phyloP scores from a whole-genome alignment of 2,113 vertebrate genomes.

The Prinia subflava region DNA sequence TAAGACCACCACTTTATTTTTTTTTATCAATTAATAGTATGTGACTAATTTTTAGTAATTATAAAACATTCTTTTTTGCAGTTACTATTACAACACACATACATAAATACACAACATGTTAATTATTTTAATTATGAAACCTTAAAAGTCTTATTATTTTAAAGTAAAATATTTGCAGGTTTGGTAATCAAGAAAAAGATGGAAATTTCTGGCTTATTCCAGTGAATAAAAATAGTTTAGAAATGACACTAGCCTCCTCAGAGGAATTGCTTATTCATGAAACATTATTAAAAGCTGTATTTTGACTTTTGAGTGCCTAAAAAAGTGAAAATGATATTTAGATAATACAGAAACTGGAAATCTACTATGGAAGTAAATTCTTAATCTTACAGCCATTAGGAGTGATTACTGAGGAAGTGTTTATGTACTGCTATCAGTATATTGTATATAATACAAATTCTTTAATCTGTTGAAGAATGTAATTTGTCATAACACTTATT shows the following conservation, averaged over 20 bases:
- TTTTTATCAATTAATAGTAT: background rate
- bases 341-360: background rate
- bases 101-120: background rate
- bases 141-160: background rate
- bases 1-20: background rate
- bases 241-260: background rate
- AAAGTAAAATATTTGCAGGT: background rate
- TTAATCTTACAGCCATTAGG: background rate
- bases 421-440: background rate
- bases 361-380: background rate
- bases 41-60: background rate
- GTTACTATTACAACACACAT: background rate
- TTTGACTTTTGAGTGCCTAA: background rate
- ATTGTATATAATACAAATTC: background rate
- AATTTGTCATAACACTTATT: background rate
- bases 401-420: background rate
- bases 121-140: background rate
- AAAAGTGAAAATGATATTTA: background rate
- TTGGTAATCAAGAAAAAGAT: background rate
- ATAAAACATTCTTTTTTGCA: background rate
- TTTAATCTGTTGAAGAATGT: background rate
- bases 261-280: background rate
- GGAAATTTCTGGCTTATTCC: background rate
- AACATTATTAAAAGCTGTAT: background rate
- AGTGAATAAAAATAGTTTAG: background rate